Evolutionary conservation across 2,888 invertebrate genomes (phyloP), one percentile per base, ranked within the genome.

Genomic region (Caenorhabditis wallacei): DNA sequence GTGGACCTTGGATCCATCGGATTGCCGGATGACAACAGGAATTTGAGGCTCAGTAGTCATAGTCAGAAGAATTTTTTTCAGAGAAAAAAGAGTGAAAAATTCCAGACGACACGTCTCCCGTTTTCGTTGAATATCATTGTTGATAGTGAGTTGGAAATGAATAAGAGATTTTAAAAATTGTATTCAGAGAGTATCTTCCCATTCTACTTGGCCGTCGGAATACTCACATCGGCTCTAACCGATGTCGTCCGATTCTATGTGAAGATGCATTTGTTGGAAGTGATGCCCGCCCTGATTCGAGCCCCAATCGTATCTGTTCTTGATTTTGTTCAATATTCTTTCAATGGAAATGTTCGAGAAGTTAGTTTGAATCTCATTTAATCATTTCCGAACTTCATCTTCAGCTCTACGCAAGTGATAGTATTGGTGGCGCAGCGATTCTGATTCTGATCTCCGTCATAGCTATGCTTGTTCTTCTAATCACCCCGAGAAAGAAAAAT

Each of bases 231-330:
- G n/a, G 61, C 78, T 5, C 24, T 78, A 2, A 63, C 78, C 0
- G 69, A 78, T 30, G 37, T 70, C 20, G 54, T 78, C n/a, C 59
- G 69, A 16, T 78, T 78, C 26, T 70, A 53, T 2, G 61, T 78
- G 7, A 48, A 54, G 30, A 35, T 78, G 13, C 78, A 78, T 24
- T 54, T 78, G 63, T 2, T 78, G 13, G 78, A 78, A 70, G 78
- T 78, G 46, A 78, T 78, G 69, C 78, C 78, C n/a, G 78, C 43
- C 2, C 22, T 78, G 18, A 78, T 78, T 13, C 61, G 78, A 8
- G 26, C 69, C 0, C 69, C 78, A 0, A 48, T 78, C n/a, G 35
- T 63, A 11, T 18, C 69, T 0, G 40, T 78, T 2, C 63, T 69
- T 1, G 18, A 46, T 37, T 70, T 69, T 43, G 26, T 78, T 11